phyloP scores from a whole-genome alignment of 1,140 invertebrate species.

The Cotesia typhae region DNA sequence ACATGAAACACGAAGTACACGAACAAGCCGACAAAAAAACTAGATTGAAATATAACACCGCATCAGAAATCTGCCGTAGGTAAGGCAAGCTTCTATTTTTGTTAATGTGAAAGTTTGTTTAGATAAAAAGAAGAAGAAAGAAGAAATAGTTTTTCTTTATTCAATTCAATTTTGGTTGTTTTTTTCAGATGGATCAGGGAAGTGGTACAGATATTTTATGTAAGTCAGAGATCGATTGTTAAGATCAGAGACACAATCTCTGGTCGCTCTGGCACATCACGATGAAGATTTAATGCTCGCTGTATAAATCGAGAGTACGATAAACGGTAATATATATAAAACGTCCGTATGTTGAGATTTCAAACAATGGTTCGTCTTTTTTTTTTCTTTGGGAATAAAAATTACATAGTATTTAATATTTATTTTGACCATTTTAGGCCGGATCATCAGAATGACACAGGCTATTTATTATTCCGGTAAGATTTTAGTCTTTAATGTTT shows the following conservation, averaged over 20 bases:
- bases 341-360: too few species aligned
- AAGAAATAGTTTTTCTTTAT: not conserved
- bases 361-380: too few species aligned
- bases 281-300: conserved; percentile 19
- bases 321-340: too few species aligned
- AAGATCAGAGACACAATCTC: conserved; percentile 42
- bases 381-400: conserved; percentile 1
- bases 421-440: not conserved
- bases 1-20: conserved; percentile 46
- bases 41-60: conserved; percentile 62
- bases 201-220: conserved; percentile 30
- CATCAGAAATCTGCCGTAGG: conserved; percentile 27
- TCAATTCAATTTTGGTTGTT: conserved; percentile 20
- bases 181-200: conserved; percentile 5
- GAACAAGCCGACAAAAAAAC: conserved; percentile 49
- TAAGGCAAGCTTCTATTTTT: too few species aligned
- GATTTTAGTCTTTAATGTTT: too few species aligned
- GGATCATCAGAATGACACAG: too few species aligned
- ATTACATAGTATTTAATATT: not conserved
- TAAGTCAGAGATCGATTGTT: conserved; percentile 34
- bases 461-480: too few species aligned
- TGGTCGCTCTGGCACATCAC: conserved; percentile 53
- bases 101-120: not conserved
- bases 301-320: conserved; percentile 4
- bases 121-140: too few species aligned